These are phyloP conservation scores for Ceriagrion tenellum DNA, from an alignment of 2,888 invertebrate species.

Conservation along the genomic window DNA sequence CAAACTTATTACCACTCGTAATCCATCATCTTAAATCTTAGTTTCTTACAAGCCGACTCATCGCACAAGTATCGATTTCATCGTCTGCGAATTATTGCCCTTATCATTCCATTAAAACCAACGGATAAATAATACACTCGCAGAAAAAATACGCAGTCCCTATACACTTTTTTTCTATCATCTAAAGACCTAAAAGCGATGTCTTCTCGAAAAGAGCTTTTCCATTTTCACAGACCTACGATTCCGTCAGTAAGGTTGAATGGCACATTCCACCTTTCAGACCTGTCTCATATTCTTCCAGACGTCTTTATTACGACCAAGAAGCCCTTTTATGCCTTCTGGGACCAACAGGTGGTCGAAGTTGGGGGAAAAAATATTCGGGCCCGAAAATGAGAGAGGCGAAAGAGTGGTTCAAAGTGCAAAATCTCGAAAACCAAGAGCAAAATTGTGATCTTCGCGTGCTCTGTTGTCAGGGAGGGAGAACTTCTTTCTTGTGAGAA, in stretches of 20 bases:
- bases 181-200: not conserved
- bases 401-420: not conserved
- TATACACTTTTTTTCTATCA: not conserved
- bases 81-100: too few species aligned
- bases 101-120: too few species aligned
- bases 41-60: too few species aligned
- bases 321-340: not conserved
- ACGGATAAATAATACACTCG: too few species aligned
- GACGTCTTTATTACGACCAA: slow-evolving; percentile 38
- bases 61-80: too few species aligned
- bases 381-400: not conserved
- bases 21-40: too few species aligned
- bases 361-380: not conserved
- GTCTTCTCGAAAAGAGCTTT: too few species aligned
- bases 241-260: not conserved
- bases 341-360: slow-evolving; percentile 46
- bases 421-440: not conserved
- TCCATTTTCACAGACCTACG: too few species aligned
- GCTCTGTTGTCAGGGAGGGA: too few species aligned
- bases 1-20: too few species aligned
- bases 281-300: not conserved
- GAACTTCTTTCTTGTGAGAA: too few species aligned
- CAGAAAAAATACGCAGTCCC: too few species aligned
- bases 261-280: not conserved
- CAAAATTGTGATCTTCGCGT: not conserved